These are phyloP conservation scores for Drosophila nr. perissopoda DNA, from an alignment of 2,888 invertebrate species.

Conservation along the genomic window DNA sequence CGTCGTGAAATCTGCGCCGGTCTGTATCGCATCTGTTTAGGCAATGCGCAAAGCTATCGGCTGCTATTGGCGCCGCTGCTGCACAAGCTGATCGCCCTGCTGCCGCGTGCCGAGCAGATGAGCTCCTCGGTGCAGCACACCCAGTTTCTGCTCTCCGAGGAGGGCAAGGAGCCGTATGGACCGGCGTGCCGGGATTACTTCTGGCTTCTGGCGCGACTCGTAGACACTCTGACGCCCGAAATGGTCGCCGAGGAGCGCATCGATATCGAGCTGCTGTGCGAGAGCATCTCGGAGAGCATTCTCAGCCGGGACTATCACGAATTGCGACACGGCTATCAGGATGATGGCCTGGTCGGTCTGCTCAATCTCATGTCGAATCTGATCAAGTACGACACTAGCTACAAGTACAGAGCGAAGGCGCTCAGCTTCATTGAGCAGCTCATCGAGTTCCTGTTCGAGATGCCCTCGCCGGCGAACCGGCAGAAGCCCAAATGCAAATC, in stretches of 20 bases:
- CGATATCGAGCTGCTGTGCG: conserved; percentile 91
- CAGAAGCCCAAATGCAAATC: conserved; percentile 97
- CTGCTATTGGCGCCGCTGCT: conserved; percentile 91
- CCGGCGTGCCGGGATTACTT: conserved; percentile 98
- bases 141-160: conserved; percentile 82
- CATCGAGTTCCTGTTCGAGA: conserved; percentile 94
- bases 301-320: conserved; percentile 93
- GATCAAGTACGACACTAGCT: conserved; percentile 94
- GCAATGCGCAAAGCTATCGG: conserved; percentile 86
- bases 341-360: conserved; percentile 95
- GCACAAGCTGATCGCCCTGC: conserved; percentile 91
- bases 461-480: conserved; percentile 93
- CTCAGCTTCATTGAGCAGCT: conserved; percentile 87
- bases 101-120: conserved; percentile 94
- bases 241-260: conserved; percentile 87
- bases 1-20: conserved; percentile 96
- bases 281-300: conserved; percentile 91
- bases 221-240: conserved; percentile 93
- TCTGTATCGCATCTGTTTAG: conserved; percentile 94
- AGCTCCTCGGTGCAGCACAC: conserved; percentile 85
- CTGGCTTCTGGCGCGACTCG: conserved; percentile 94
- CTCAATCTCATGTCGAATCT: conserved; percentile 94
- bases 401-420: conserved; percentile 92
- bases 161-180: conserved; percentile 96
- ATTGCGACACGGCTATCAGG: conserved; percentile 92